These are phyloP conservation scores for Pollenia labialis DNA, from an alignment of 2,888 invertebrate species.

Conservation along the genomic window DNA sequence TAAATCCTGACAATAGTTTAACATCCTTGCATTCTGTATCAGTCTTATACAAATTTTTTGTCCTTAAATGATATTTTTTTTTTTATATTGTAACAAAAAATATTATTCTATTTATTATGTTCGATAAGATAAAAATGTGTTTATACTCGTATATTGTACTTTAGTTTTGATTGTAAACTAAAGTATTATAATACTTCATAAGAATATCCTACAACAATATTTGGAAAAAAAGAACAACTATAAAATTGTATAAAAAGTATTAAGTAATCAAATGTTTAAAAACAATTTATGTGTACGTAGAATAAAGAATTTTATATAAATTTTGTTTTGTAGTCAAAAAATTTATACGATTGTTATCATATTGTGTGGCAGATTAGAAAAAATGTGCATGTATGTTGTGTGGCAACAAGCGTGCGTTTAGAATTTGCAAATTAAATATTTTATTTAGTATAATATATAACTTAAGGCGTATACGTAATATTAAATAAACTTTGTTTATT, in stretches of 20 bases:
- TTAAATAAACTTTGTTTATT: not conserved
- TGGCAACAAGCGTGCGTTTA: not conserved
- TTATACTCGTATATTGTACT: conserved; percentile 1
- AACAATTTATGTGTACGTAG: not conserved
- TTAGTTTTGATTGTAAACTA: conserved; percentile 32
- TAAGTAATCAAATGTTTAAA: conserved; percentile 32
- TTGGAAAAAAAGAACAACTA: not conserved
- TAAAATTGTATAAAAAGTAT: not conserved
- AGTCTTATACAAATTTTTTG: not conserved
- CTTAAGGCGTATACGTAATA: conserved; percentile 1
- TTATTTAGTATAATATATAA: conserved; percentile 1
- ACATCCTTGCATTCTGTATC: not conserved
- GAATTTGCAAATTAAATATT: conserved; percentile 6
- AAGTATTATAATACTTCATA: conserved; percentile 4
- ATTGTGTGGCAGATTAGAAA: not conserved
- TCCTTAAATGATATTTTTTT: not conserved
- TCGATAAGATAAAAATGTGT: conserved; percentile 37
- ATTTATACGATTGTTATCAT: not conserved
- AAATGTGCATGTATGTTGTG: not conserved
- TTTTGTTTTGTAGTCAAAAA: not conserved
- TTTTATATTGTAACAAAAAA: conserved; percentile 30
- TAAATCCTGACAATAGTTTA: conserved; percentile 40
- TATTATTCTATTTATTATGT: conserved; percentile 40
- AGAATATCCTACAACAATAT: not conserved
- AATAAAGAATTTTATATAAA: not conserved